phyloP scores from a whole-genome alignment of 2,113 vertebrate species.

The Hippocampus guttulatus region DNA sequence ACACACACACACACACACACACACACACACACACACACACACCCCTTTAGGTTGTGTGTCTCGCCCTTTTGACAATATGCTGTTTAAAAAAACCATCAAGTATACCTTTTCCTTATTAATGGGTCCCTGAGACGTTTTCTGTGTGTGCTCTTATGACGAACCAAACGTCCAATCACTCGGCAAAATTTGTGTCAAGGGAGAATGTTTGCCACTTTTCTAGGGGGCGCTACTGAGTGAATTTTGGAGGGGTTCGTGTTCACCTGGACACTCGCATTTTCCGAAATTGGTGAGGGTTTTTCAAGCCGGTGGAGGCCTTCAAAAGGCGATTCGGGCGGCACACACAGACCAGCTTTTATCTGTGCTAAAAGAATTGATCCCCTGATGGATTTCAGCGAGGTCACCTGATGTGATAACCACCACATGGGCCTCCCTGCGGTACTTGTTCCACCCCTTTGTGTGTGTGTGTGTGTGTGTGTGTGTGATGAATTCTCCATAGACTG shows the following conservation, averaged over 20 bases:
- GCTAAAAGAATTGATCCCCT: slow-evolving; percentile 81
- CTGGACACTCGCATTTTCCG: not conserved
- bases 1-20: no score
- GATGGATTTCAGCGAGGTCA: slow-evolving; percentile 79
- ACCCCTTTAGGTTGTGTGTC: slow-evolving; percentile 49
- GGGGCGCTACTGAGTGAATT: not conserved
- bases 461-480: slow-evolving; percentile 13
- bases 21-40: slow-evolving; percentile 2
- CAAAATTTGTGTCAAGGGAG: not conserved
- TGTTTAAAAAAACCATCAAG: not conserved
- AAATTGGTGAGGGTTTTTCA: not conserved
- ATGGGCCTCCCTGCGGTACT: slow-evolving; percentile 76
- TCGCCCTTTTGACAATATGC: slow-evolving; percentile 37
- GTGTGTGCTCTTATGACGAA: not conserved
- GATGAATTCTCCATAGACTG: slow-evolving; percentile 86
- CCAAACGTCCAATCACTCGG: not conserved
- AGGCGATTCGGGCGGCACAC: not conserved
- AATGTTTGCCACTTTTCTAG: not conserved
- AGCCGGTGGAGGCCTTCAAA: not conserved
- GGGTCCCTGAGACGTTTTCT: not conserved
- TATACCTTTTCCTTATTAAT: not conserved
- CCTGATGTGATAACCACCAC: slow-evolving; percentile 88
- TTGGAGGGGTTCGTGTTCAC: not conserved
- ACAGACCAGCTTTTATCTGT: slow-evolving; percentile 57
- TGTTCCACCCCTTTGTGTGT: slow-evolving; percentile 28